phyloP scores from a whole-genome alignment of 2,888 invertebrate species.

The Rosalia funebris region DNA sequence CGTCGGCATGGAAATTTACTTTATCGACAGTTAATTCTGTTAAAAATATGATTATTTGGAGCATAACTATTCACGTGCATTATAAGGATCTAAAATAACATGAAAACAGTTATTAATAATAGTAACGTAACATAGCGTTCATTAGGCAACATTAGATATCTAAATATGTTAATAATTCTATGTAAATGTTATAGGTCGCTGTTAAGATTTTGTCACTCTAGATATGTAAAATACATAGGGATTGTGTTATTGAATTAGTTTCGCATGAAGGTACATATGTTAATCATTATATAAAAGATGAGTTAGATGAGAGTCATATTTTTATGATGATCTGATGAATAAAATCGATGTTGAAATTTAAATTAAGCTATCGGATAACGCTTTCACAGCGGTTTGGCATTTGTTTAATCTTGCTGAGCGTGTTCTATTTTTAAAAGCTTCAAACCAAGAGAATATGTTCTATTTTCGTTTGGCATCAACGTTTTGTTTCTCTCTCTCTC shows the following conservation, averaged over 20 bases:
- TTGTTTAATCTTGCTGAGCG: conserved; percentile 15
- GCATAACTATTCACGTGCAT: neutral
- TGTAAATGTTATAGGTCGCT: neutral
- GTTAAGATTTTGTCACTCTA: neutral
- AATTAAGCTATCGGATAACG: neutral
- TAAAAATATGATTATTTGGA: conserved; percentile 20
- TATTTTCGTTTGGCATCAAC: conserved; percentile 13
- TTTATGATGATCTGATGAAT: neutral
- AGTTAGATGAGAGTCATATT: neutral
- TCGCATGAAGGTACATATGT: neutral
- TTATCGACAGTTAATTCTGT: conserved; percentile 29
- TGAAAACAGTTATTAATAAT: neutral
- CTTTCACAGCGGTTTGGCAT: conserved; percentile 9
- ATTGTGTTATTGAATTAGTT: neutral
- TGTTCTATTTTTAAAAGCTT: conserved; percentile 20
- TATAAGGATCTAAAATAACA: neutral
- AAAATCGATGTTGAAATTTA: conserved; percentile 17
- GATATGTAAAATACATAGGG: neutral
- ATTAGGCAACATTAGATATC: neutral
- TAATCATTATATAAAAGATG: neutral
- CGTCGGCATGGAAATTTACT: conserved; percentile 45
- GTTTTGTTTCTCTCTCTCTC: conserved; percentile 14
- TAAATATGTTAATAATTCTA: neutral
- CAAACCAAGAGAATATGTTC: conserved; percentile 12
- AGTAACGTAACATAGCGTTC: neutral